phyloP scores from a whole-genome alignment of 2,113 vertebrate species.

The Asarcornis scutulata region DNA sequence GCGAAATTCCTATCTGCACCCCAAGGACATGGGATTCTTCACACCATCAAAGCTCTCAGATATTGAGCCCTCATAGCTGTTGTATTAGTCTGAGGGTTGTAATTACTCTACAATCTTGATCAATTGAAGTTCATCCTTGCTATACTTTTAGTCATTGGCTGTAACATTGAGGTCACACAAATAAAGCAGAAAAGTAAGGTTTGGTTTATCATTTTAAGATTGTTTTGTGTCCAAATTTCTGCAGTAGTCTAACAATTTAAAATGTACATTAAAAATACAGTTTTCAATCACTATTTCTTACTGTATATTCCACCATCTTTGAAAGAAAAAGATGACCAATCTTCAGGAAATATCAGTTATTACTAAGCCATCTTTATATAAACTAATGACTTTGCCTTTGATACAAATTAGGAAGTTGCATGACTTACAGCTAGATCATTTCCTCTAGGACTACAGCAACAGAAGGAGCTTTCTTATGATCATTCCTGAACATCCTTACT shows the following conservation, averaged over 20 bases:
- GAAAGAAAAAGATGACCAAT: background rate
- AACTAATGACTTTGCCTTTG: background rate
- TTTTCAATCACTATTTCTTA: background rate
- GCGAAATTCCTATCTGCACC: background rate
- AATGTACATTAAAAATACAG: background rate
- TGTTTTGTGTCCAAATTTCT: background rate
- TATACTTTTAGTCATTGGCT: background rate
- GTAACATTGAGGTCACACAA: background rate
- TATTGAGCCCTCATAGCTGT: background rate
- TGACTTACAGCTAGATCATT: background rate
- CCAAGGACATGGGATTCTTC: background rate
- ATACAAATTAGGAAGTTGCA: background rate
- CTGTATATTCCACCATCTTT: background rate
- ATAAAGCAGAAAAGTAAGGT: background rate
- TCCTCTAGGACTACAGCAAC: background rate
- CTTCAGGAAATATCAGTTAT: background rate
- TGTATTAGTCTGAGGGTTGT: background rate
- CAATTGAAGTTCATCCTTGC: background rate
- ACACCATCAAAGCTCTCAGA: background rate
- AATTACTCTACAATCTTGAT: background rate
- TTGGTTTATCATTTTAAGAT: background rate
- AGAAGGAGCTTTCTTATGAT: background rate
- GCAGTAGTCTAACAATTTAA: background rate
- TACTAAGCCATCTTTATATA: background rate
- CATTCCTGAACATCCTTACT: background rate